phyloP scores from a whole-genome alignment of 2,797 vertebrate species.

The Allobates femoralis region DNA sequence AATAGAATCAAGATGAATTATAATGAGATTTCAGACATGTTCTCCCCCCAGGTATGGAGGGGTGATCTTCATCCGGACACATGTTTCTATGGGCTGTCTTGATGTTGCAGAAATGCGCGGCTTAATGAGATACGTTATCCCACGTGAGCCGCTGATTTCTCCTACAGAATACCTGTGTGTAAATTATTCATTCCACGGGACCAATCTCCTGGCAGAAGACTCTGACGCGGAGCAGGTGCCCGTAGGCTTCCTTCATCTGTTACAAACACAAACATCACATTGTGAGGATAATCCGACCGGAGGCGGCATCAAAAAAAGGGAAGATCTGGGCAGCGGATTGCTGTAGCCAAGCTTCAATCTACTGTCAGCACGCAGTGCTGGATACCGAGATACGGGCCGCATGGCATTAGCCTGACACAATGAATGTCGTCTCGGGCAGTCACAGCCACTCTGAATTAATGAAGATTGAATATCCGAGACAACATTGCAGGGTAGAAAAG shows the following conservation, averaged over 20 bases:
- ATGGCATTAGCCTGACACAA: not conserved
- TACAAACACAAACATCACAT: slow-evolving; percentile 54
- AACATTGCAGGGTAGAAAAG: not conserved
- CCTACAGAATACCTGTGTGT: not conserved
- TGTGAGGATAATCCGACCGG: slow-evolving; percentile 53
- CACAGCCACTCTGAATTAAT: slow-evolving; percentile 49
- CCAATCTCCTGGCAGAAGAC: not conserved
- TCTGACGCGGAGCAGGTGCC: not conserved
- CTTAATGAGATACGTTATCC: not conserved
- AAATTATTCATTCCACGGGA: slow-evolving; percentile 50
- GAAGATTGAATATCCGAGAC: slow-evolving; percentile 41
- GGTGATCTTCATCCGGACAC: not conserved
- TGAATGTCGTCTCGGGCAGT: not conserved
- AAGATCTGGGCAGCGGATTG: slow-evolving; percentile 13
- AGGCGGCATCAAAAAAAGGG: slow-evolving; percentile 22
- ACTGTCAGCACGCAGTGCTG: slow-evolving; percentile 29
- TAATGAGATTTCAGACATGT: not conserved
- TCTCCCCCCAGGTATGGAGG: not conserved
- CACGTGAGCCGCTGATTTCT: not conserved
- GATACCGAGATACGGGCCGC: slow-evolving; percentile 31
- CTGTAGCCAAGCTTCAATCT: not conserved
- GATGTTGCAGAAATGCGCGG: not conserved
- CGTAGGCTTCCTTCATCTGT: slow-evolving; percentile 27
- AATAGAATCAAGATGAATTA: not conserved
- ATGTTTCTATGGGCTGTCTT: not conserved